phyloP scores from a whole-genome alignment of 2,797 vertebrate genomes.

The Emys orbicularis region DNA sequence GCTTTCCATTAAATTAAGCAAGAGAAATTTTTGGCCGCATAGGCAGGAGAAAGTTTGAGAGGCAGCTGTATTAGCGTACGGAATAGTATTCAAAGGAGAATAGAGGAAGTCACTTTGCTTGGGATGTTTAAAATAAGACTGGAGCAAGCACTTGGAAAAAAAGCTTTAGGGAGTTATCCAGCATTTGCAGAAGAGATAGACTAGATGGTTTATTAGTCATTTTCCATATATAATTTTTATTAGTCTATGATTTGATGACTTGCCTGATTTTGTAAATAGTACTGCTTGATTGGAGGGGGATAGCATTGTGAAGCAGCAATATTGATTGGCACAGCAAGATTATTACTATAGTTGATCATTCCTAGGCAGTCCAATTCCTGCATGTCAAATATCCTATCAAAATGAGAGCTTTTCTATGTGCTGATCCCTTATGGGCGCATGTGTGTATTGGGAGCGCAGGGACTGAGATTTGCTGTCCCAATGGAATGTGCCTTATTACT shows the following conservation, averaged over 20 bases:
- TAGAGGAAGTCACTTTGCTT: background rate
- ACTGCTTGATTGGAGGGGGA: background rate
- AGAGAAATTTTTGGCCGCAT: background rate
- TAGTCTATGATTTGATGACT: background rate
- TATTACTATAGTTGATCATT: background rate
- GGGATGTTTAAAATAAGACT: background rate
- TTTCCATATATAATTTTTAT: background rate
- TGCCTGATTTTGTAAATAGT: background rate
- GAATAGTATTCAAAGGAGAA: background rate
- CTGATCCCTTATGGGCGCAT: background rate
- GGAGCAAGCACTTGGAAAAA: background rate
- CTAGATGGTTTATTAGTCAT: rapidly evolving
- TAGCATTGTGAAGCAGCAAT: rapidly evolving
- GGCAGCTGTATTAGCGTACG: background rate
- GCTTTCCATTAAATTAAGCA: background rate
- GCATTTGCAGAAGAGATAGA: background rate
- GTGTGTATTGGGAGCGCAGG: background rate
- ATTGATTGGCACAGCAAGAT: background rate
- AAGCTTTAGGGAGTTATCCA: rapidly evolving
- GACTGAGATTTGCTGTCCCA: background rate
- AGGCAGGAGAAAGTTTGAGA: background rate
- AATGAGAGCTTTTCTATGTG: background rate
- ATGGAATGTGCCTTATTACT: background rate
- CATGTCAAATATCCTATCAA: background rate
- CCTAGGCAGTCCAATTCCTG: background rate